phyloP scores from a whole-genome alignment of 30 jellyfish, hydroid and myxozoan species.

The Nemopilema nomurai region DNA sequence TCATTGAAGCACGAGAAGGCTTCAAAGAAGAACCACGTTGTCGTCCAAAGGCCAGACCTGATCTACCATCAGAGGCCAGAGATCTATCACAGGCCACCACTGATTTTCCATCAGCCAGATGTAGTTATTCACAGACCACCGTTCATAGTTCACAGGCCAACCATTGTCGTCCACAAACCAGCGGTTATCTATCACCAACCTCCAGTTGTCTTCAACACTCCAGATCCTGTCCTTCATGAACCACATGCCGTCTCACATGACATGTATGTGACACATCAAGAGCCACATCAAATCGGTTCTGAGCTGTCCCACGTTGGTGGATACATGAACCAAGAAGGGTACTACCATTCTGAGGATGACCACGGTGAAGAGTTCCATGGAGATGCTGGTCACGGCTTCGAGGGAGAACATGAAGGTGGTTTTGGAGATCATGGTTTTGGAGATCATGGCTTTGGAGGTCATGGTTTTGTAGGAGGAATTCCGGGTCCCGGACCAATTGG shows the following conservation, averaged over 20 bases:
- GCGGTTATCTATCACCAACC: slow-evolving; percentile 79
- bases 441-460: slow-evolving; percentile 21
- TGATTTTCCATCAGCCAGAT: slow-evolving; percentile 81
- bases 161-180: slow-evolving; percentile 85
- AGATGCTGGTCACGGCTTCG: slow-evolving; percentile 45
- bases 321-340: slow-evolving; percentile 61
- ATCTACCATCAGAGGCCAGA: slow-evolving; percentile 87
- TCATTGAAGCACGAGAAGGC: slow-evolving; percentile 41
- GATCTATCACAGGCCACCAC: slow-evolving; percentile 82
- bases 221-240: slow-evolving; percentile 77
- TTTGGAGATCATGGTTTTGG: slow-evolving; percentile 43
- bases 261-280: slow-evolving; percentile 75
- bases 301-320: slow-evolving; percentile 80
- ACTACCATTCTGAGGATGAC: slow-evolving; percentile 46
- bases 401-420: slow-evolving; percentile 21
- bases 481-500: slow-evolving; percentile 50
- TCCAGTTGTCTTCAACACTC: slow-evolving; percentile 87
- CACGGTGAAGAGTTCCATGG: slow-evolving; percentile 32
- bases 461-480: slow-evolving; percentile 42
- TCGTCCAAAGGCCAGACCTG: slow-evolving; percentile 77
- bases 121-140: slow-evolving; percentile 84
- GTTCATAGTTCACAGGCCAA: slow-evolving; percentile 74
- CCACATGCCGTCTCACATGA: slow-evolving; percentile 87
- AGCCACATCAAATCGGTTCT: slow-evolving; percentile 76
- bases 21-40: slow-evolving; percentile 73